Conservation (phyloP, 2,797 vertebrate genomes). For the Sebastes baramenuke region DNA sequence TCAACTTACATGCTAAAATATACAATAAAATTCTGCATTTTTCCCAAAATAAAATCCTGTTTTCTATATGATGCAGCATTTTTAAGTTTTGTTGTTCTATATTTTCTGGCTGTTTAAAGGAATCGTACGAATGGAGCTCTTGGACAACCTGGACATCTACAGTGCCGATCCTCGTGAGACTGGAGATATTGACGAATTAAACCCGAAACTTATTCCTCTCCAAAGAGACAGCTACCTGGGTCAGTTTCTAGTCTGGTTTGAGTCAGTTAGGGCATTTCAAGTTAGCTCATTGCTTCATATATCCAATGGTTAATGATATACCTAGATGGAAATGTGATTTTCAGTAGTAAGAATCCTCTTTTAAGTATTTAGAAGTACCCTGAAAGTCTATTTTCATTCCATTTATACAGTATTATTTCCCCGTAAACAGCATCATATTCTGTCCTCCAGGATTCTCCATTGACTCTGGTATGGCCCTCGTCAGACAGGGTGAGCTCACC, state of each 20-base stretch:
- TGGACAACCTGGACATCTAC: slow-evolving; percentile 83
- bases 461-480: slow-evolving; percentile 89
- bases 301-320: neutral
- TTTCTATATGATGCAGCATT: neutral
- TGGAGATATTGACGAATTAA: slow-evolving; percentile 82
- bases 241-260: slow-evolving; percentile 70
- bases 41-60: neutral
- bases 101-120: slow-evolving; percentile 72
- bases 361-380: neutral
- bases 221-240: slow-evolving; percentile 92
- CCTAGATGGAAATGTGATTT: neutral
- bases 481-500: slow-evolving; percentile 85
- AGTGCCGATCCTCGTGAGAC: slow-evolving; percentile 88
- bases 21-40: neutral
- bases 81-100: neutral
- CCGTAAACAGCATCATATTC: neutral
- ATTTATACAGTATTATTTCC: neutral
- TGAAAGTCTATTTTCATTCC: neutral
- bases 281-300: neutral
- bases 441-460: slow-evolving; percentile 88
- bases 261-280: neutral
- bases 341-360: neutral
- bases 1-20: neutral
- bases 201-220: slow-evolving; percentile 86
- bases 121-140: slow-evolving; percentile 87